Evolutionary conservation across 2,797 vertebrate species (phyloP).

Genomic region (Malurus splendens): DNA sequence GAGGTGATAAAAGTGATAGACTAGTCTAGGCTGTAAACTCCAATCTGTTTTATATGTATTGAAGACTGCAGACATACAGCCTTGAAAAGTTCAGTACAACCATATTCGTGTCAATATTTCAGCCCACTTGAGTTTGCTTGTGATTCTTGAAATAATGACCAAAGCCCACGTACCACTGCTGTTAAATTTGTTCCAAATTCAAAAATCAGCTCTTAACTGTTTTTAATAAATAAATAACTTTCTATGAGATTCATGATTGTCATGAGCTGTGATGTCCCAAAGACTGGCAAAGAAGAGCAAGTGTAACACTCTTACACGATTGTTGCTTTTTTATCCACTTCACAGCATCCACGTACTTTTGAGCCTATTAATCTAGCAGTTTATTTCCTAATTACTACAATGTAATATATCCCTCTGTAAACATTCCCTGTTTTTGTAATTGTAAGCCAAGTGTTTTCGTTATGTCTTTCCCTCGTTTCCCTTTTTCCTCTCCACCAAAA

Average conservation of each 20-base stretch:
- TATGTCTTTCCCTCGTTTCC: not conserved
- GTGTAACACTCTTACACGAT: not conserved
- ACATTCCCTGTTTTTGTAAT: not conserved
- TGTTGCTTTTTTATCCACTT: not conserved
- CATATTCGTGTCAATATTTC: not conserved
- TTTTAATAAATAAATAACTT: not conserved
- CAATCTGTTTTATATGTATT: not conserved
- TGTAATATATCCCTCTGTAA: not conserved
- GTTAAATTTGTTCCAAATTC: not conserved
- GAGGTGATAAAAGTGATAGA: not conserved
- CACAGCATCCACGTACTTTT: not conserved
- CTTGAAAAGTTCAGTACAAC: not conserved
- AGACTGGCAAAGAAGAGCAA: not conserved
- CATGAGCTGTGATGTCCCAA: not conserved
- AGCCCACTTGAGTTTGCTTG: not conserved
- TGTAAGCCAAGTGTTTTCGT: not conserved
- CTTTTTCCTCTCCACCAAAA: conserved; percentile 4
- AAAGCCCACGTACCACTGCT: not conserved
- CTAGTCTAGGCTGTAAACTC: not conserved
- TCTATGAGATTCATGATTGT: not conserved
- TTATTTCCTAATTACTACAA: not conserved
- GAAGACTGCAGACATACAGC: not conserved
- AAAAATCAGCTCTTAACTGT: not conserved
- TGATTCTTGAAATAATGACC: not conserved
- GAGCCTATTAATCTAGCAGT: not conserved